phyloP scores from a whole-genome alignment of 2,888 invertebrate species.

The Galeopsomyia nigrocyanea region DNA sequence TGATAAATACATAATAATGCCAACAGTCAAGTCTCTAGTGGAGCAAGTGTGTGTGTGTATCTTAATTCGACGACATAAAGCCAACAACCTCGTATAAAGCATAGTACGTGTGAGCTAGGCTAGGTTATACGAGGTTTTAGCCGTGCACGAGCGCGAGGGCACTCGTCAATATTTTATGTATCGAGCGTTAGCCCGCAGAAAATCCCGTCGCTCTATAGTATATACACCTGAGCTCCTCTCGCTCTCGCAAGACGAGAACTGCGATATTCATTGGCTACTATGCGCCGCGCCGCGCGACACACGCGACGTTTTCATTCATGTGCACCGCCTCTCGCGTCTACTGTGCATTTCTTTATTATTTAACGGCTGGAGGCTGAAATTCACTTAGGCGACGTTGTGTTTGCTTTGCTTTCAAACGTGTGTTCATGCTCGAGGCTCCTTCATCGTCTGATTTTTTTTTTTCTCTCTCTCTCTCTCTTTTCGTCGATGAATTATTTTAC shows the following conservation, averaged over 20 bases:
- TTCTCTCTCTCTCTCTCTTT: neutral
- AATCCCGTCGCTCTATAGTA: conserved; percentile 17
- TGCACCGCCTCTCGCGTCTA: neutral
- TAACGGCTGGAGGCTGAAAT: conserved; percentile 2
- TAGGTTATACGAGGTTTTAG: too few species aligned
- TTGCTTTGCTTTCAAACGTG: neutral
- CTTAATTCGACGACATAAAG: too few species aligned
- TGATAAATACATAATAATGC: too few species aligned
- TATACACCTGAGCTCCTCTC: conserved; percentile 34
- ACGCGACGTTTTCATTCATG: neutral
- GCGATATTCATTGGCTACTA: conserved; percentile 32
- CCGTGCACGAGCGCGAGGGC: neutral
- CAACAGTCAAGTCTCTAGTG: too few species aligned
- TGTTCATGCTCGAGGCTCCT: neutral
- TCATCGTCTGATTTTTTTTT: too few species aligned
- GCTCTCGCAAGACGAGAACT: neutral
- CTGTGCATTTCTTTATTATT: conserved; percentile 38
- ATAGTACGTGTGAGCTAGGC: too few species aligned
- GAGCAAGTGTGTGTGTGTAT: too few species aligned
- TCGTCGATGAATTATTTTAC: conserved; percentile 1
- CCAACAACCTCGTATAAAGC: too few species aligned
- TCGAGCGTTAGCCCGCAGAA: conserved; percentile 21
- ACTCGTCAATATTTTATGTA: conserved; percentile 37
- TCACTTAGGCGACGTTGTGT: conserved; percentile 16
- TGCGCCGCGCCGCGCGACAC: neutral